Evolutionary conservation across 2,888 invertebrate genomes (phyloP).

Genomic region (Dyspetes luteomarginatus): DNA sequence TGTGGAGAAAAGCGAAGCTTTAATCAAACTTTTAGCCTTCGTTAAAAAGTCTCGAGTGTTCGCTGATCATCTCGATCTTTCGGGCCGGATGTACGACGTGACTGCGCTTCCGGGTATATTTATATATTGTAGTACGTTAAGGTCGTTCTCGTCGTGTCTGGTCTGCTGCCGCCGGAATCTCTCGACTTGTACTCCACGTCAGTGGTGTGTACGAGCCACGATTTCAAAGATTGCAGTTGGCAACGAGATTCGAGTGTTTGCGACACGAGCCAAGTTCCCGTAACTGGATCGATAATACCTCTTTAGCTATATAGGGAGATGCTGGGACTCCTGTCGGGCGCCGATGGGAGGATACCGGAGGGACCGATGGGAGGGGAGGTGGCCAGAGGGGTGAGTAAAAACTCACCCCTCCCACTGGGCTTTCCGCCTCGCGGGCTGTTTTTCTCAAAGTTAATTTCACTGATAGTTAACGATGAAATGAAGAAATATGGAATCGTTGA

Average conservation of each 20-base stretch:
- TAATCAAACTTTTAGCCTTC: slow-evolving; percentile 60
- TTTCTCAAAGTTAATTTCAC: too few relatives aligned
- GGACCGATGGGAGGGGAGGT: too few relatives aligned
- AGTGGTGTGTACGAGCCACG: slow-evolving; percentile 26
- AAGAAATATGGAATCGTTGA: too few relatives aligned
- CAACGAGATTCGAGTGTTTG: slow-evolving; percentile 69
- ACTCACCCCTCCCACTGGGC: too few relatives aligned
- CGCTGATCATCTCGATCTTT: slow-evolving; percentile 40
- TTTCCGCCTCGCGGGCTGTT: too few relatives aligned
- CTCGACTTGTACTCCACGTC: slow-evolving; percentile 16
- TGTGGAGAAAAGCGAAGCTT: slow-evolving; percentile 25
- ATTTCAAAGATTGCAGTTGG: slow-evolving; percentile 70
- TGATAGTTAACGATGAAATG: too few relatives aligned
- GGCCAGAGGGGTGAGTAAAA: too few relatives aligned
- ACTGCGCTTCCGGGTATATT: neutral
- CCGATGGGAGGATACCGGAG: too few relatives aligned
- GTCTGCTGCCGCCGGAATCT: neutral
- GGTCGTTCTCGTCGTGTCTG: neutral
- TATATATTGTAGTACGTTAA: neutral
- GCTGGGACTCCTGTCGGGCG: too few relatives aligned
- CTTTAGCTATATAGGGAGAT: slow-evolving; percentile 56
- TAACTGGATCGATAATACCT: slow-evolving; percentile 67
- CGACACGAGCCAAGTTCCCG: slow-evolving; percentile 69
- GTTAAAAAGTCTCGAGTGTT: slow-evolving; percentile 61
- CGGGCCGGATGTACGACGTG: slow-evolving; percentile 35